Conservation (phyloP, 2,113 vertebrate genomes). For the Ictalurus punctatus region DNA sequence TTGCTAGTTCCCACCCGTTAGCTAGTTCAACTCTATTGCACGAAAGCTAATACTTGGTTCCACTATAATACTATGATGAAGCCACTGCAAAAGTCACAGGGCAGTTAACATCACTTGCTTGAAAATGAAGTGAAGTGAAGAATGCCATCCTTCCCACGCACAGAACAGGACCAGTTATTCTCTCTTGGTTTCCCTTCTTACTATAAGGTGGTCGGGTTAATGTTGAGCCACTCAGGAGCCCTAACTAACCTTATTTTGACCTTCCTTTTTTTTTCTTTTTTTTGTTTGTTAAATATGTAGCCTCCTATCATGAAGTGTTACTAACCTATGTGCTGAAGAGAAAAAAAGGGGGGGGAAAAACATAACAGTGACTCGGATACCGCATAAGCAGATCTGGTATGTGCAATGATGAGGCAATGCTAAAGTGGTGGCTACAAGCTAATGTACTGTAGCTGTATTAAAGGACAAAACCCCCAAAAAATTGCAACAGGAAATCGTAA, state of each 20-base stretch:
- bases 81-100: not conserved
- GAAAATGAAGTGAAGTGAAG: not conserved
- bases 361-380: too few species aligned
- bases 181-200: not conserved
- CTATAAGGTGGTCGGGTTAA: not conserved
- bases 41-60: not conserved
- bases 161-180: not conserved
- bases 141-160: not conserved
- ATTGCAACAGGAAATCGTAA: not conserved
- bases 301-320: too few species aligned
- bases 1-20: not conserved
- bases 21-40: not conserved
- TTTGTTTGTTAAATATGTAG: too few species aligned
- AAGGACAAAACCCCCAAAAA: not conserved
- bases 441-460: not conserved
- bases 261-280: too few species aligned
- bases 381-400: too few species aligned
- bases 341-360: too few species aligned
- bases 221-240: not conserved
- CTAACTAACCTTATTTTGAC: too few species aligned
- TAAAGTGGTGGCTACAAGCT: not conserved
- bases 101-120: not conserved
- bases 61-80: not conserved
- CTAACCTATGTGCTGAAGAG: too few species aligned
- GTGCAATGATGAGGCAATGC: too few species aligned